Evolutionary conservation across 2,797 vertebrate genomes (phyloP).

Genomic region (Sebastes cheni): DNA sequence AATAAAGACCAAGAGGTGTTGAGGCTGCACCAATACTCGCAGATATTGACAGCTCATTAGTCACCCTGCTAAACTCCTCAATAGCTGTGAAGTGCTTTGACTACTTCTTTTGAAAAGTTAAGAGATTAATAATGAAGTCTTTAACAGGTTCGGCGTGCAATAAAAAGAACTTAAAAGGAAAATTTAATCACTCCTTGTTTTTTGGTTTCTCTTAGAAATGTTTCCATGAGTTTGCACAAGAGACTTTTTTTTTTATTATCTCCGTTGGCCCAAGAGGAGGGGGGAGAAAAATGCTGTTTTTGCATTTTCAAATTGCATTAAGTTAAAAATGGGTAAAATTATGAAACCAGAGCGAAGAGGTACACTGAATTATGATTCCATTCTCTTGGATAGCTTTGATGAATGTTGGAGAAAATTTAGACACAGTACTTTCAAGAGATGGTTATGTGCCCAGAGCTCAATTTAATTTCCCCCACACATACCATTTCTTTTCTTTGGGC

Average conservation of each 20-base stretch:
- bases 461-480: constrained; percentile 38
- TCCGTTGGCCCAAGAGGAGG: constrained; percentile 9
- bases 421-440: constrained; percentile 30
- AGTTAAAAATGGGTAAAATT: constrained; percentile 33
- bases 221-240: constrained; percentile 25
- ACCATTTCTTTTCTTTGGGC: constrained; percentile 35
- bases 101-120: constrained; percentile 30
- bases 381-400: constrained; percentile 52
- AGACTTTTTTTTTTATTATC: constrained; percentile 1
- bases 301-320: constrained; percentile 40
- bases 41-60: constrained; percentile 42
- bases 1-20: constrained; percentile 27
- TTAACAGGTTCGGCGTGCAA: constrained; percentile 22
- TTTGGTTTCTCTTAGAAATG: constrained; percentile 26
- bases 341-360: constrained; percentile 10
- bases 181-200: constrained; percentile 43
- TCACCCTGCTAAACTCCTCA: constrained; percentile 33
- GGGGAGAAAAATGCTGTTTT: constrained; percentile 39
- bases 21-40: constrained; percentile 3
- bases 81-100: constrained; percentile 25
- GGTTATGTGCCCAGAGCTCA: constrained; percentile 47
- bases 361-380: constrained; percentile 27
- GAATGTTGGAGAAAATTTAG: constrained; percentile 35
- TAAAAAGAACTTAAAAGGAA: constrained; percentile 27
- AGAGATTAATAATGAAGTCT: constrained; percentile 45